These are phyloP conservation scores for Eretmocerus hayati DNA, from an alignment of 2,888 invertebrate genomes.

Conservation along the genomic window DNA sequence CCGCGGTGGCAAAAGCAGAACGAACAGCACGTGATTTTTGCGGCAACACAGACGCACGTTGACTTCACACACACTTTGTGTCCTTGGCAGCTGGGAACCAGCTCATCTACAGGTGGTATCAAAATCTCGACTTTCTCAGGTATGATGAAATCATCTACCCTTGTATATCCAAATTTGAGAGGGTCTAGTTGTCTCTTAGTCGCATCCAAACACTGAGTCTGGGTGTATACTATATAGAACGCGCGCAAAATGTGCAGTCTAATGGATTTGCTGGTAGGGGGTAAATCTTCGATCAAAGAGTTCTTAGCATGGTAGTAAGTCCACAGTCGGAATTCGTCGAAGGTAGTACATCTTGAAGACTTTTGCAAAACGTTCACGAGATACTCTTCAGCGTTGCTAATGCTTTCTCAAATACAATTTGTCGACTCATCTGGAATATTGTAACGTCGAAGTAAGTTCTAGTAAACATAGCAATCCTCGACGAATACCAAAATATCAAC, in stretches of 20 bases:
- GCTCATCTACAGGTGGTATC: conserved; percentile 3
- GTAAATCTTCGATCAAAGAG: neutral
- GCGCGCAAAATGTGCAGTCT: conserved; percentile 1
- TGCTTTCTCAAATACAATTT: no score
- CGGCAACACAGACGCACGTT: neutral
- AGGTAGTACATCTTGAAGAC: neutral
- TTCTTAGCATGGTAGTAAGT: neutral
- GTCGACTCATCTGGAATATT: no score
- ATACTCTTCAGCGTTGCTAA: conserved; percentile 5
- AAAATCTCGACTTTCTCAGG: neutral
- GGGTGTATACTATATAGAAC: neutral
- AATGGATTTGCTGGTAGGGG: neutral
- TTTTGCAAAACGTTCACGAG: conserved; percentile 1
- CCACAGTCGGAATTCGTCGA: conserved; percentile 1
- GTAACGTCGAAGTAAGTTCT: no score
- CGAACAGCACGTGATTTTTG: neutral
- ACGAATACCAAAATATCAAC: no score
- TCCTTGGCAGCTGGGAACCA: neutral
- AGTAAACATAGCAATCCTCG: no score
- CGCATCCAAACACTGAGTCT: neutral
- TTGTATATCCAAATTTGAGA: neutral
- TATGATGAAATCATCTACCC: neutral
- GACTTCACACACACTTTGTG: neutral
- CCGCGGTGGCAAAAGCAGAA: neutral
- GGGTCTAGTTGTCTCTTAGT: neutral